Conservation (phyloP, 2,888 invertebrate genomes). For the Pristionchus arcanus region DNA sequence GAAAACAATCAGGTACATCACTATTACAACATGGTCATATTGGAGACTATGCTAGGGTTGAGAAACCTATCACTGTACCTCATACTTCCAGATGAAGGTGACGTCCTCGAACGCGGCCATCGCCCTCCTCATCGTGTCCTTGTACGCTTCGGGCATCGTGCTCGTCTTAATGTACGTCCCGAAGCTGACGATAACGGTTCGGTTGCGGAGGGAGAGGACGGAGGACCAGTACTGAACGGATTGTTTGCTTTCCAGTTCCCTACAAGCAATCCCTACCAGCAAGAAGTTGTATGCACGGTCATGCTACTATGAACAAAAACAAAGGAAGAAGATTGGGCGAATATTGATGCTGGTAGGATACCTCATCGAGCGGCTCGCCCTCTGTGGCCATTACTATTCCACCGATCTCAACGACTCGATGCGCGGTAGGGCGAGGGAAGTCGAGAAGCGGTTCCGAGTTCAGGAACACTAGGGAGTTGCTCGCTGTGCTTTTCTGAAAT, state of each 20-base stretch:
- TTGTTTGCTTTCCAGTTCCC: neutral
- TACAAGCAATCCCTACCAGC: neutral
- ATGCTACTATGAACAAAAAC: too few relatives aligned
- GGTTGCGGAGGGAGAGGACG: neutral
- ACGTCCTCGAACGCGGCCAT: neutral
- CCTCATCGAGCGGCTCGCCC: neutral
- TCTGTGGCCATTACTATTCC: neutral
- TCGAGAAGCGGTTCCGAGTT: conserved; percentile 2
- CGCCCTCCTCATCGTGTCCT: neutral
- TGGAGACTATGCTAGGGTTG: too few relatives aligned
- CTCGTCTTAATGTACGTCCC: conserved; percentile 4
- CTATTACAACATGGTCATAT: too few relatives aligned
- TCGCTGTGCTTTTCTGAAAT: neutral
- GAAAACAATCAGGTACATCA: neutral
- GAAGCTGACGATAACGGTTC: neutral
- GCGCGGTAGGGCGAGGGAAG: neutral
- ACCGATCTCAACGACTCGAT: neutral
- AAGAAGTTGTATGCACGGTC: too few relatives aligned
- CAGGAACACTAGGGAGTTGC: neutral
- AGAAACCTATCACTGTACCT: too few relatives aligned
- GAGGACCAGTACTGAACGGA: neutral
- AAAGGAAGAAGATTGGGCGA: too few relatives aligned
- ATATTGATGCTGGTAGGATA: too few relatives aligned
- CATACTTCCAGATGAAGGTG: conserved; percentile 33
- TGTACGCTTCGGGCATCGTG: conserved; percentile 1